Evolutionary conservation across 2,113 vertebrate species (phyloP).

Genomic region (Gavia stellata): DNA sequence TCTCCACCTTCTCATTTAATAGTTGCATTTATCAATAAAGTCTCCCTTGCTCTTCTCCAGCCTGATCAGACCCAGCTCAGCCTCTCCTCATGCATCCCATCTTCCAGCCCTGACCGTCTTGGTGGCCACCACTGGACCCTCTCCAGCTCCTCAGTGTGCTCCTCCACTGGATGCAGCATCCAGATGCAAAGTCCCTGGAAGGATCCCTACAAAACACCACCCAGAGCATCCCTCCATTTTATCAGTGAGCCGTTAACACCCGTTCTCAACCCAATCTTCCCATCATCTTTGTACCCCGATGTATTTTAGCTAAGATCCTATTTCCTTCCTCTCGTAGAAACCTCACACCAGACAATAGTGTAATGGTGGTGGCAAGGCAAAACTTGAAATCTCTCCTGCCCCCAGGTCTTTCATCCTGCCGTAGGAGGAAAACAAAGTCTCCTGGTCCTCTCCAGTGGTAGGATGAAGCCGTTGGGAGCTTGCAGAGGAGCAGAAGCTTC

Average conservation of each 20-base stretch:
- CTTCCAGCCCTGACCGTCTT: background rate
- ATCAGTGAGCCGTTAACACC: background rate
- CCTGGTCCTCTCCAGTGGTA: fast-evolving
- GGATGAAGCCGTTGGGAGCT: background rate
- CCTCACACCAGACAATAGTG: background rate
- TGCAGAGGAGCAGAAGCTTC: background rate
- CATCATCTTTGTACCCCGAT: background rate
- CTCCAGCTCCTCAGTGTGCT: background rate
- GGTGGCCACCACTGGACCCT: background rate
- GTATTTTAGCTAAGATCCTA: background rate
- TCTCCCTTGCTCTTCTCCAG: background rate
- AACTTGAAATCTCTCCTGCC: background rate
- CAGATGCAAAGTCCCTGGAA: background rate
- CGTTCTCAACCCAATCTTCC: background rate
- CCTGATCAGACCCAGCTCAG: background rate
- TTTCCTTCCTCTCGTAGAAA: background rate
- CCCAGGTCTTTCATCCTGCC: background rate
- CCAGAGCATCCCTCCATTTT: background rate
- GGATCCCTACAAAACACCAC: background rate
- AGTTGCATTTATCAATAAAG: background rate
- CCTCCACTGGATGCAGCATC: background rate
- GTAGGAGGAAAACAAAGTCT: background rate
- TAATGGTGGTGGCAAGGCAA: fast-evolving
- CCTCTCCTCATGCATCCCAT: background rate
- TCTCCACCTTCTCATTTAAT: background rate